Percentiles rank a stretch among this genome's conserved stretches.
These are phyloP conservation scores for Furnarius figulus DNA, from an alignment of 2,113 vertebrate species.

Conservation along the genomic window DNA sequence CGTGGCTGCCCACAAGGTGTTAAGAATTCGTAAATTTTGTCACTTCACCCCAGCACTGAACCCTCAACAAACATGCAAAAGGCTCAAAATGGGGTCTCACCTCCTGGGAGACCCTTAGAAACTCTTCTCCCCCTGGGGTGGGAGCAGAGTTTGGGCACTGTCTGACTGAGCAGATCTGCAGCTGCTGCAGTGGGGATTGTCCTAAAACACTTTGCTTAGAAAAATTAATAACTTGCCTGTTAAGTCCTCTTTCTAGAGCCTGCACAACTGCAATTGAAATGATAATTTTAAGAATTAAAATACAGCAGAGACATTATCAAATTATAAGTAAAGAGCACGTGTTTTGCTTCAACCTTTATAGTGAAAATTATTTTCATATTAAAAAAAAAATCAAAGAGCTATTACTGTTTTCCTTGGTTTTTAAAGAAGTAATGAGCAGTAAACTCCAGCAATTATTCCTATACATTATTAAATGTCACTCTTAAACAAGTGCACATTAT, in stretches of 20 bases:
- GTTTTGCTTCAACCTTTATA: slow-evolving; percentile 67
- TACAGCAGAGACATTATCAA: slow-evolving; percentile 35
- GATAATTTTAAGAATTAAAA: slow-evolving; percentile 41
- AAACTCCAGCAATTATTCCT: slow-evolving; percentile 72
- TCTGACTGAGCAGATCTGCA: neutral
- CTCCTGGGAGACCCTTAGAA: neutral
- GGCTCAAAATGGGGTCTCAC: neutral
- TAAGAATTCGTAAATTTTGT: neutral
- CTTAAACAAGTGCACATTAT: slow-evolving; percentile 19
- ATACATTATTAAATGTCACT: slow-evolving; percentile 67
- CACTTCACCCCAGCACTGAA: neutral
- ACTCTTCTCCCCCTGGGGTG: fast-evolving
- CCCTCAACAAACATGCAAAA: neutral
- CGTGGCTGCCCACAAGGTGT: neutral
- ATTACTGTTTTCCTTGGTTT: slow-evolving; percentile 49
- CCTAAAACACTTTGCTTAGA: neutral
- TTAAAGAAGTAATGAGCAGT: slow-evolving; percentile 74
- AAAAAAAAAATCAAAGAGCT: slow-evolving; percentile 55
- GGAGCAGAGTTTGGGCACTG: too few relatives aligned
- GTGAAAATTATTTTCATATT: slow-evolving; percentile 70
- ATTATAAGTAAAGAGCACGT: slow-evolving; percentile 51
- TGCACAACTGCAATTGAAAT: slow-evolving; percentile 27
- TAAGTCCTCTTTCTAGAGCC: neutral
- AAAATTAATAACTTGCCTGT: slow-evolving; percentile 2
- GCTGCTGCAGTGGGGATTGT: neutral